Evolutionary conservation across 2,113 vertebrate genomes (phyloP).

Genomic region (Bucco capensis): DNA sequence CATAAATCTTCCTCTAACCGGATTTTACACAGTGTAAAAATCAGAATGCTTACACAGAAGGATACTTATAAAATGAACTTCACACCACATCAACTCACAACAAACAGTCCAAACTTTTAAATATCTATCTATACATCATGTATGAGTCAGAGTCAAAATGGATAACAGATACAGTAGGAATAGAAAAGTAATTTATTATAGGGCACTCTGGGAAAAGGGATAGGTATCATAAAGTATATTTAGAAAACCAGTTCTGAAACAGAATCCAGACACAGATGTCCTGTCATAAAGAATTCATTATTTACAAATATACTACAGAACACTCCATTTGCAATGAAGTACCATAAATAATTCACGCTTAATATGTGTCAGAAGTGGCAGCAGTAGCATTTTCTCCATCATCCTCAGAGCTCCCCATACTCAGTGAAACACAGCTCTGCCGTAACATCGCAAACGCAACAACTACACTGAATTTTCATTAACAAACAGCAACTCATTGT

Average conservation of each 20-base stretch:
- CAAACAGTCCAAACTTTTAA: background rate
- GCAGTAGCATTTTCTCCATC: background rate
- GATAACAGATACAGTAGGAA: background rate
- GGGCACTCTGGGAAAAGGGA: background rate
- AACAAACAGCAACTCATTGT: background rate
- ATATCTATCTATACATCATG: background rate
- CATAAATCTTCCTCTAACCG: background rate
- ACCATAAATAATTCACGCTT: conserved; percentile 21
- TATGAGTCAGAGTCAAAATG: background rate
- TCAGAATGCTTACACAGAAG: background rate
- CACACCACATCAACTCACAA: background rate
- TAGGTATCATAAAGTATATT: background rate
- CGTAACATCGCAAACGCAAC: rapidly evolving
- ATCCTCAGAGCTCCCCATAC: background rate
- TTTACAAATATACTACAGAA: conserved; percentile 39
- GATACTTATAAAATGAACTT: background rate
- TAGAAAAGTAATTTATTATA: background rate
- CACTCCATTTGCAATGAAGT: conserved; percentile 7
- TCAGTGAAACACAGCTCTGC: background rate
- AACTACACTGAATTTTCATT: background rate
- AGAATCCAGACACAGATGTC: background rate
- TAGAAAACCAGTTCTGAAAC: background rate
- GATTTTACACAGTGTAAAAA: background rate
- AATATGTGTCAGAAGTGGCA: background rate
- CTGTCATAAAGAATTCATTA: conserved; percentile 42